Evolutionary conservation across 1,140 invertebrate species (phyloP), one percentile per base, ranked within the genome.

Genomic region (Polyergus mexicanus): DNA sequence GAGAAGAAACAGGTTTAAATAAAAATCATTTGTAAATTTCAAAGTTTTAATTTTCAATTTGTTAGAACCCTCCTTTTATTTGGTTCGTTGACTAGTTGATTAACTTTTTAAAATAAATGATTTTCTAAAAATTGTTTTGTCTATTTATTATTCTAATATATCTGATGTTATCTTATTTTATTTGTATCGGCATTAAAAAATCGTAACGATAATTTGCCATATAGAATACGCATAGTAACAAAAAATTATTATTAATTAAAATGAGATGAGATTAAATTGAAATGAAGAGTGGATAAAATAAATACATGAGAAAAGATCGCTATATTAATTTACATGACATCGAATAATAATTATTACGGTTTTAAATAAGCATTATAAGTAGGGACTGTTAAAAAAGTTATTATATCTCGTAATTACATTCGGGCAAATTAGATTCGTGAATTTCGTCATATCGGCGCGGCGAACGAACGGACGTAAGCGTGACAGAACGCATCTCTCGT

Each of bases 401-500:
- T 41, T n/a, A 60, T 71, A 71, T 81, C 60, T 60, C 66, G 51
- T 60, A 54, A 83, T 83, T 83, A 83, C 38, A 25, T 60, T 60
- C 38, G 25, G 6, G 6, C 28, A 60, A 74, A 83, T 83, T 83
- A 83, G 78, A 83, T 83, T 28, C 54, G 54, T 60, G 25, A 60
- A 83, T 83, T 80, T 83, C 19, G 78, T 83, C 78, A 74, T 69
- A 69, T 81, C 28, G 60, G 35, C 32, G 62, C 11, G 35, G 51
- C 19, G 63, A 87, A 47, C 35, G 47, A 87, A 47, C 44, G 47
- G 87, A 84, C 51, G 54, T 78, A 65, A 71, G 62, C 54, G 69
- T 68, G 75, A 71, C 56, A 25, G 25, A 78, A 56, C 68, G 32
- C 84, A 65, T 86, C 78, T 72, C 75, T 51, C 62, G 68, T 86